Evolutionary conservation across 2,797 vertebrate genomes (phyloP).

Genomic region (Rallus crepitans): DNA sequence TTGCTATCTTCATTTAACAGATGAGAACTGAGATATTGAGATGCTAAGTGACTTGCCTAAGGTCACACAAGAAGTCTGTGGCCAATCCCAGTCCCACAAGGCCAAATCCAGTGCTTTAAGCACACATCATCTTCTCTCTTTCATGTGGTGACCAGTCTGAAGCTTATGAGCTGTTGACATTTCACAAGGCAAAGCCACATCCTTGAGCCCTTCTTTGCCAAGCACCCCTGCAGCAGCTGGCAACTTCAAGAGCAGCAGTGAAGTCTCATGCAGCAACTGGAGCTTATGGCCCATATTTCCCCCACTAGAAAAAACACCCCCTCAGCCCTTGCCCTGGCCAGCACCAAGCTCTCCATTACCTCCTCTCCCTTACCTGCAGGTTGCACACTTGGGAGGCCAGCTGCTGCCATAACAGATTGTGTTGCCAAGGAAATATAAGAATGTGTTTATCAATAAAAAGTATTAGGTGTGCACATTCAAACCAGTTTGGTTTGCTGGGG

Average conservation of each 20-base stretch:
- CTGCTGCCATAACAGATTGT: slow-evolving; percentile 34
- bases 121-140: neutral
- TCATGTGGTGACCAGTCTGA: neutral
- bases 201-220: neutral
- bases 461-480: neutral
- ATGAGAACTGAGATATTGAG: rapidly evolving
- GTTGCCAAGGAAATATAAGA: slow-evolving; percentile 34
- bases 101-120: neutral
- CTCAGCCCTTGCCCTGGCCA: neutral
- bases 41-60: neutral
- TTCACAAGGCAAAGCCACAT: neutral
- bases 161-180: neutral
- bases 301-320: neutral
- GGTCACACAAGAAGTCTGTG: neutral
- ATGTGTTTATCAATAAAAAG: neutral
- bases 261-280: neutral
- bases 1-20: neutral
- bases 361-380: neutral
- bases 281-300: neutral
- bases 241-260: neutral
- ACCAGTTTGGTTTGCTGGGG: neutral
- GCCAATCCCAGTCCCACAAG: neutral
- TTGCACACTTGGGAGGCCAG: neutral
- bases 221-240: rapidly evolving
- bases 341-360: neutral